phyloP scores from a whole-genome alignment of 2,888 invertebrate genomes.

The Nymphalis c-album region DNA sequence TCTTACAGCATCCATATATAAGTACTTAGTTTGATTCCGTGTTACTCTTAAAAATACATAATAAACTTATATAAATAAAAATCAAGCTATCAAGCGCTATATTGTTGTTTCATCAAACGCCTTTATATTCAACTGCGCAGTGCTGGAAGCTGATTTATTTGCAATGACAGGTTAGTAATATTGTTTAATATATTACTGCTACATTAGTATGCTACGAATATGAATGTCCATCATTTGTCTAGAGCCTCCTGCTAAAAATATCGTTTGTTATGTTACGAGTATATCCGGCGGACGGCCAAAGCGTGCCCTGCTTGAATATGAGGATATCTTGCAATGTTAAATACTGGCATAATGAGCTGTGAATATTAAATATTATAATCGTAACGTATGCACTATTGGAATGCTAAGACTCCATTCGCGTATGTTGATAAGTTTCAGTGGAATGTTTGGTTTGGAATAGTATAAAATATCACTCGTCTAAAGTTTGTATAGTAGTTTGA shows the following conservation, averaged over 20 bases:
- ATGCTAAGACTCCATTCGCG: background rate
- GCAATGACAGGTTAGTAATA: background rate
- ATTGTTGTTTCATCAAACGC: too few relatives aligned
- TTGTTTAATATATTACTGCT: constrained; percentile 7
- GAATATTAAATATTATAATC: constrained; percentile 26
- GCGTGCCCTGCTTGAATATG: constrained; percentile 72
- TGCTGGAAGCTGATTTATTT: background rate
- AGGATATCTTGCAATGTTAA: constrained; percentile 39
- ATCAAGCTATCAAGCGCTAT: too few relatives aligned
- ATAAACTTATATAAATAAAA: too few relatives aligned
- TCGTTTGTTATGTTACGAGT: constrained; percentile 52
- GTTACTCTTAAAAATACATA: too few relatives aligned
- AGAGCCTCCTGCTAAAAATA: constrained; percentile 62
- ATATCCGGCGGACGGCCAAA: constrained; percentile 69
- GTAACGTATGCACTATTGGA: background rate
- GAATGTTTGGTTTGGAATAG: background rate
- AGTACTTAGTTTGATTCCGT: too few relatives aligned
- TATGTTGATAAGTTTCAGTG: background rate
- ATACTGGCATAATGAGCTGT: constrained; percentile 15
- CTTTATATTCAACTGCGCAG: background rate
- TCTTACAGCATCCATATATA: too few relatives aligned
- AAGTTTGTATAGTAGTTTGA: too few relatives aligned
- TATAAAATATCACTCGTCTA: too few relatives aligned
- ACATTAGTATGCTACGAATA: constrained; percentile 54
- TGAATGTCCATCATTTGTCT: constrained; percentile 48